These are phyloP conservation scores for Priocnemis perturbator DNA, from an alignment of 2,888 invertebrate genomes.

Conservation along the genomic window DNA sequence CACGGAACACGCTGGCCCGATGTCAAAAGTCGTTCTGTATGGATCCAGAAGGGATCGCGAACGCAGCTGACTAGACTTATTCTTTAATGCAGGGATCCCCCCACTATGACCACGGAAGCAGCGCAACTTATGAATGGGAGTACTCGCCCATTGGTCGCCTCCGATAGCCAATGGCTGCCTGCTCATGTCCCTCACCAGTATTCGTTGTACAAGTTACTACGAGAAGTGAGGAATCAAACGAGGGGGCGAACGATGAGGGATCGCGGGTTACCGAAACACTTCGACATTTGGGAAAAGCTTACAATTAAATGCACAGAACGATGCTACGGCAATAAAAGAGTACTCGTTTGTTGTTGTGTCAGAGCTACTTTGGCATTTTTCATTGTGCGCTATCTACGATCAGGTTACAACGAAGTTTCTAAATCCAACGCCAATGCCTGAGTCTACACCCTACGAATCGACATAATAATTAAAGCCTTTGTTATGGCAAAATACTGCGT, in stretches of 20 bases:
- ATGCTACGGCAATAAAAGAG: background rate
- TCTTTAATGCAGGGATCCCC: constrained; percentile 23
- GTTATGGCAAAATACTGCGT: no score
- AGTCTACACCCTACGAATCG: no score
- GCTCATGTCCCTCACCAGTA: constrained; percentile 33
- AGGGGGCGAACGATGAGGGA: background rate
- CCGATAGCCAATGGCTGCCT: constrained; percentile 59
- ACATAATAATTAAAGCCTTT: no score
- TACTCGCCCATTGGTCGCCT: constrained; percentile 61
- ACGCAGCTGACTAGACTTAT: constrained; percentile 35
- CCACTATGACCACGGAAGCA: constrained; percentile 52
- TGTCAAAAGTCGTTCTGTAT: no score
- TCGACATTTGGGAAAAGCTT: background rate
- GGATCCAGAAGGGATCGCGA: constrained; percentile 5
- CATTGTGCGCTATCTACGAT: no score
- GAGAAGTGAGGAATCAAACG: background rate
- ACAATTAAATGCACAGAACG: background rate
- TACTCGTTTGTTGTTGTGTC: no score
- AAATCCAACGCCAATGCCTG: no score
- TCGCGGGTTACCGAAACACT: background rate
- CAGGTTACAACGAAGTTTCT: no score
- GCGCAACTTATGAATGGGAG: constrained; percentile 69
- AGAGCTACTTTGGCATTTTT: no score
- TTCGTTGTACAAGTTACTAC: constrained; percentile 1
- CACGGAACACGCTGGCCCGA: no score